These are phyloP conservation scores for Camponotus pennsylvanicus DNA, from an alignment of 1,140 invertebrate species.

Conservation along the genomic window DNA sequence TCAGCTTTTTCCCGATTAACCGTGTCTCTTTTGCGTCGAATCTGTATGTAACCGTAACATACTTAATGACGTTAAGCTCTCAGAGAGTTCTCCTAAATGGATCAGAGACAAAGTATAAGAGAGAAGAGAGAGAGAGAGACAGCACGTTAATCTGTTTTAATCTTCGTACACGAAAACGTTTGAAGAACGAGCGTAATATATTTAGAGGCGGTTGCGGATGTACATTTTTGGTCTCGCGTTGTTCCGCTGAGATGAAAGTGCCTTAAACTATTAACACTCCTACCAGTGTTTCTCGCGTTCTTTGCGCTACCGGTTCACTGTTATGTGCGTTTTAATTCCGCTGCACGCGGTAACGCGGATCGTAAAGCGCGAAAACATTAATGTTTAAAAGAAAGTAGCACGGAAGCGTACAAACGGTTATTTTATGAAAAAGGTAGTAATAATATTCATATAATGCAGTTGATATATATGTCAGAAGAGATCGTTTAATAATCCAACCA, in stretches of 20 bases:
- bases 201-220: constrained; percentile 31
- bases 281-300: constrained; percentile 12
- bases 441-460: constrained; percentile 26
- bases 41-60: neutral
- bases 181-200: constrained; percentile 37
- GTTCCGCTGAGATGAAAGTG: constrained; percentile 31
- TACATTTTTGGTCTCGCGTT: constrained; percentile 38
- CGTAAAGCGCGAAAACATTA: constrained; percentile 26
- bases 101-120: neutral
- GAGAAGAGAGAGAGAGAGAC: too few species aligned
- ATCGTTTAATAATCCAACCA: constrained; percentile 24
- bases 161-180: constrained; percentile 24
- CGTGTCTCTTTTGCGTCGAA: neutral
- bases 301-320: constrained; percentile 8
- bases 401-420: constrained; percentile 27
- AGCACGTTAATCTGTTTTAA: constrained; percentile 27
- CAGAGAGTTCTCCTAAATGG: neutral
- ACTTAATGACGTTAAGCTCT: neutral
- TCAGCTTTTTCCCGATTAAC: constrained; percentile 31
- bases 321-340: constrained; percentile 50
- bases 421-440: constrained; percentile 34
- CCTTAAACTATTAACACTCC: constrained; percentile 45
- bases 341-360: neutral
- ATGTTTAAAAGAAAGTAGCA: constrained; percentile 24
- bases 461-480: constrained; percentile 16